These are phyloP conservation scores for Drosophila subquinaria DNA, from an alignment of 2,888 invertebrate species.

Conservation along the genomic window DNA sequence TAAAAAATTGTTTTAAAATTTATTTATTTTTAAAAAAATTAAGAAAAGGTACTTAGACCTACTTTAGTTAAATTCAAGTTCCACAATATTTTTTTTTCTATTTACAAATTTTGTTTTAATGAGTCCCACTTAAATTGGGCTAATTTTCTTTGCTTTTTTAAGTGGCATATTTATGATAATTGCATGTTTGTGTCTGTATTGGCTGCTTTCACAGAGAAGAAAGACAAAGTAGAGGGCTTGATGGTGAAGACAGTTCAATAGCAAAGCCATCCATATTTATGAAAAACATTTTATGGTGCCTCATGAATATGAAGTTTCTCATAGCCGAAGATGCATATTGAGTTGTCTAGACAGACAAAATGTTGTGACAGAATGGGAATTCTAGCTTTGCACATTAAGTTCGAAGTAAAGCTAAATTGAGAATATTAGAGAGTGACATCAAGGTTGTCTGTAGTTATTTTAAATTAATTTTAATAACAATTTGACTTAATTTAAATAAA, in stretches of 20 bases:
- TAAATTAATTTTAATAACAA: slow-evolving; percentile 18
- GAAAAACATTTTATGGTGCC: slow-evolving; percentile 31
- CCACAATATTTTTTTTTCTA: not conserved
- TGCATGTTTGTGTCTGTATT: slow-evolving; percentile 9
- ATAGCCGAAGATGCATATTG: slow-evolving; percentile 4
- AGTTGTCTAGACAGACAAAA: slow-evolving; percentile 44
- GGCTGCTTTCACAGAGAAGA: not conserved
- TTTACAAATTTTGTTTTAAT: slow-evolving; percentile 13
- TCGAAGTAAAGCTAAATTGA: not conserved
- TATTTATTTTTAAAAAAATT: too few species aligned
- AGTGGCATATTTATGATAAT: slow-evolving; percentile 64
- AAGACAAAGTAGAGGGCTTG: not conserved
- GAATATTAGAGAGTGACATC: not conserved
- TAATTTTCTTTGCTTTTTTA: slow-evolving; percentile 25
- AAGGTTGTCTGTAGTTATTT: not conserved
- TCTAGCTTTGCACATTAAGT: not conserved
- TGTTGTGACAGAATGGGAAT: not conserved
- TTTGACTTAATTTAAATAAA: slow-evolving; percentile 9
- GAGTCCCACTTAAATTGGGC: slow-evolving; percentile 52
- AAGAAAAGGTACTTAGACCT: too few species aligned
- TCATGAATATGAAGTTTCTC: slow-evolving; percentile 43
- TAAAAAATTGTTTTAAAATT: too few species aligned
- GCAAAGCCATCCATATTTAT: slow-evolving; percentile 50
- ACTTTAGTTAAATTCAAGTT: not conserved
- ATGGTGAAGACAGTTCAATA: slow-evolving; percentile 16